Evolutionary conservation across 2,797 vertebrate species (phyloP).

Genomic region (Danionella dracula): DNA sequence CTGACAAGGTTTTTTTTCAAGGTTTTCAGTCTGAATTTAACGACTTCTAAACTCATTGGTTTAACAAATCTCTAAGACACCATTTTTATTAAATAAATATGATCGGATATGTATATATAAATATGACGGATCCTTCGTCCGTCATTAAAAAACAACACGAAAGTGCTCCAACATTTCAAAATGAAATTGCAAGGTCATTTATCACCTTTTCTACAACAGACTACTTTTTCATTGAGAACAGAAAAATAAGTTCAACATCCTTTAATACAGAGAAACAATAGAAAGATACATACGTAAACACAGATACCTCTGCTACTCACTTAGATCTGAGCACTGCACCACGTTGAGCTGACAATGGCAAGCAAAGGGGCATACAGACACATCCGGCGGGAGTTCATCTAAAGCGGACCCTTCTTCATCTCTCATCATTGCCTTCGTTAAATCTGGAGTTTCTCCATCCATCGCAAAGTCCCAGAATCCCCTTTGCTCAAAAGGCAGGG

Average conservation of each 20-base stretch:
- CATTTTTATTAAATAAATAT: too few relatives aligned
- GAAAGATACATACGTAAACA: neutral
- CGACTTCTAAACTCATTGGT: too few relatives aligned
- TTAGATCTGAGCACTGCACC: slow-evolving; percentile 88
- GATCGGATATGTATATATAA: too few relatives aligned
- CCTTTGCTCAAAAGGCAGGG: slow-evolving; percentile 83
- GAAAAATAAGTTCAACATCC: too few relatives aligned
- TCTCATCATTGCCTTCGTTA: slow-evolving; percentile 68
- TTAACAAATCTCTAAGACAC: too few relatives aligned
- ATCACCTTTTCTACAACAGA: slow-evolving; percentile 44
- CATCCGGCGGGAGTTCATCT: slow-evolving; percentile 48
- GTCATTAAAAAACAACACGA: slow-evolving; percentile 52
- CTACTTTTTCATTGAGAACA: slow-evolving; percentile 8
- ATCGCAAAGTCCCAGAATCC: slow-evolving; percentile 87
- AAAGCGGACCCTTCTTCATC: slow-evolving; percentile 78
- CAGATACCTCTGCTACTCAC: slow-evolving; percentile 62
- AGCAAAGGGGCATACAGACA: slow-evolving; percentile 79
- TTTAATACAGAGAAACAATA: neutral
- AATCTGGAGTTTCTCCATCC: slow-evolving; percentile 64
- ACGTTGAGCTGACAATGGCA: slow-evolving; percentile 84
- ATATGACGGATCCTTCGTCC: too few relatives aligned
- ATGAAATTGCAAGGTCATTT: slow-evolving; percentile 47
- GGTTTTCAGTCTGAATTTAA: too few relatives aligned
- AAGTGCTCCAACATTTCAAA: slow-evolving; percentile 30
- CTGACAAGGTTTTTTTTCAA: too few relatives aligned